A percentile compares a stretch with the other conserved stretches of the same genome.
Conservation (phyloP, 2,797 vertebrate genomes). For the Petrocephalus sullivani region DNA sequence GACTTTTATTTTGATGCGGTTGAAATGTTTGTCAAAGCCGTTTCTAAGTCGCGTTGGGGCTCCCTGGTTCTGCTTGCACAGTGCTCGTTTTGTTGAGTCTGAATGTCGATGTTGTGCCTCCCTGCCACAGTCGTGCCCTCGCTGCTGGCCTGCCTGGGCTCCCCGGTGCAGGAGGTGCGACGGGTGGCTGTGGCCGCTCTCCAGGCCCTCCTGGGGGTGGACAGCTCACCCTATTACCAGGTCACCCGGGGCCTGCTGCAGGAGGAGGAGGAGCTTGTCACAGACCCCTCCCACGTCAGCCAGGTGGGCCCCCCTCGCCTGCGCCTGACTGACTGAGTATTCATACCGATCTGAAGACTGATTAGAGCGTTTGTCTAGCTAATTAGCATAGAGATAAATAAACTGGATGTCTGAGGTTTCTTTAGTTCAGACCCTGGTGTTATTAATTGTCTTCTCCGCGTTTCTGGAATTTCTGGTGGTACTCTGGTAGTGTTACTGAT, state of each 20-base stretch:
- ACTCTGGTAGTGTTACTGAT: no score
- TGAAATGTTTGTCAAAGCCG: background rate
- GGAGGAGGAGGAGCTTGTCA: conserved; percentile 76
- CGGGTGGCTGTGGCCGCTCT: conserved; percentile 71
- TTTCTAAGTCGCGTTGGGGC: background rate
- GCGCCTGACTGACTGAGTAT: background rate
- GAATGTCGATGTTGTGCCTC: background rate
- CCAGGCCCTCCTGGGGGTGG: conserved; percentile 51
- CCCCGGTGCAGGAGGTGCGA: conserved; percentile 76
- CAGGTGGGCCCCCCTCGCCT: conserved; percentile 58
- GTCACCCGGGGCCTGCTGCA: conserved; percentile 65
- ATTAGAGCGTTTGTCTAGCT: background rate
- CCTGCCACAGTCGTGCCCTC: conserved; percentile 68
- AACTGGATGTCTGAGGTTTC: background rate
- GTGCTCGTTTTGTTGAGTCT: background rate
- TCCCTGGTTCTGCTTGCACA: background rate
- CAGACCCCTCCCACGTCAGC: conserved; percentile 72
- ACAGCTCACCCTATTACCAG: conserved; percentile 59
- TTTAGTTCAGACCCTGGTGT: background rate
- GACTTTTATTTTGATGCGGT: background rate
- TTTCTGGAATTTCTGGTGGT: no score
- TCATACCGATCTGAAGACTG: background rate
- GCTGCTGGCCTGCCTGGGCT: conserved; percentile 73
- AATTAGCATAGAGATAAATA: background rate
- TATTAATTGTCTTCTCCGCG: background rate